Conservation (phyloP, 2,797 vertebrate genomes). For the Anomalospiza imberbis region DNA sequence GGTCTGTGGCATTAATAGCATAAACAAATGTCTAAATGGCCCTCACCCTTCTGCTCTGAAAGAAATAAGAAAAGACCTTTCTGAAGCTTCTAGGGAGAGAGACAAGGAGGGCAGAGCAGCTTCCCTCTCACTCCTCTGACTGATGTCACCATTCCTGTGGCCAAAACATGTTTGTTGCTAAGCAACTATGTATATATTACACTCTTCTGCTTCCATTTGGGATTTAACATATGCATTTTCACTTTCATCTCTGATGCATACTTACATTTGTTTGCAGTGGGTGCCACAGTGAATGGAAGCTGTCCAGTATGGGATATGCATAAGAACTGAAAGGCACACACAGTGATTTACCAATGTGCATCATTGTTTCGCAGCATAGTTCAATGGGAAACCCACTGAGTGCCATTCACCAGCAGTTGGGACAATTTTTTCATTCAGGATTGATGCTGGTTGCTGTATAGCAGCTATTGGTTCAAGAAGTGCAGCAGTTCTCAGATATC, state of each 20-base stretch:
- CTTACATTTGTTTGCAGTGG: slow-evolving; percentile 68
- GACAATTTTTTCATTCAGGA: slow-evolving; percentile 56
- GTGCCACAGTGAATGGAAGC: slow-evolving; percentile 66
- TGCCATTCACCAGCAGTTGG: slow-evolving; percentile 56
- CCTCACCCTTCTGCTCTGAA: neutral
- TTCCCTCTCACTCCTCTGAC: slow-evolving; percentile 21
- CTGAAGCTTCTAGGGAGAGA: slow-evolving; percentile 15
- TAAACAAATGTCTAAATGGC: neutral
- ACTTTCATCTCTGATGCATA: slow-evolving; percentile 69
- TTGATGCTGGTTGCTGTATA: slow-evolving; percentile 42
- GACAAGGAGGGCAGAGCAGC: slow-evolving; percentile 25
- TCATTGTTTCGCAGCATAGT: slow-evolving; percentile 50
- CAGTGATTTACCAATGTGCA: slow-evolving; percentile 57
- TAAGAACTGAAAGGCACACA: slow-evolving; percentile 60
- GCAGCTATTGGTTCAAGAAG: slow-evolving; percentile 19
- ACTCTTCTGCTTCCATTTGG: slow-evolving; percentile 62
- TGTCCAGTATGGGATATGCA: slow-evolving; percentile 65
- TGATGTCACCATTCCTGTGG: slow-evolving; percentile 61
- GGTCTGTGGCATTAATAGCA: neutral
- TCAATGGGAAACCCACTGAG: slow-evolving; percentile 61
- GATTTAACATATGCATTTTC: slow-evolving; percentile 68
- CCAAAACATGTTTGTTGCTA: slow-evolving; percentile 72
- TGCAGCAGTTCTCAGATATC: slow-evolving; percentile 48
- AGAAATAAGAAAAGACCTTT: slow-evolving; percentile 25
- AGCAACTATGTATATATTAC: slow-evolving; percentile 73